Evolutionary conservation across 1,140 invertebrate genomes (phyloP).

Genomic region (Drosophila navojoa): DNA sequence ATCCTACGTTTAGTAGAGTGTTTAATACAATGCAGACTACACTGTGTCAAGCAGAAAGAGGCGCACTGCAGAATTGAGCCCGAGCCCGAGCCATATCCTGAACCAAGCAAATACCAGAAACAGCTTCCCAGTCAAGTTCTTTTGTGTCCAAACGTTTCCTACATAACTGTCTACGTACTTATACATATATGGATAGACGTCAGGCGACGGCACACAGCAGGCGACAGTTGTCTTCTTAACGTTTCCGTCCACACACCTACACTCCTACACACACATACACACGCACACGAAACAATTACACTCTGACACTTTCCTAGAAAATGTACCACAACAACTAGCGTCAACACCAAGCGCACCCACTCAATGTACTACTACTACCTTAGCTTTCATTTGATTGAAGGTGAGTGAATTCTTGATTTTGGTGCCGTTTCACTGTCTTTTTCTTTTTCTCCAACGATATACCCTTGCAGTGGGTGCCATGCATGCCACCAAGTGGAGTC

Average conservation of each 20-base stretch:
- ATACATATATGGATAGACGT: conserved; percentile 10
- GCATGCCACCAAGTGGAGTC: no score
- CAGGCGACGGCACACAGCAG: conserved; percentile 1
- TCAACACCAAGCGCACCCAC: conserved; percentile 22
- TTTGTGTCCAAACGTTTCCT: background rate
- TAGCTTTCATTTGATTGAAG: conserved; percentile 31
- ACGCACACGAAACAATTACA: conserved; percentile 1
- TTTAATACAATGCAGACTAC: background rate
- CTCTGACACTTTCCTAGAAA: conserved; percentile 12
- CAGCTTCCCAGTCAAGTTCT: background rate
- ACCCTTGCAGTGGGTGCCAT: conserved; percentile 6
- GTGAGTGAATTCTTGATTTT: conserved; percentile 32
- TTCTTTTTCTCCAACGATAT: background rate
- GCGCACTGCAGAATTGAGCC: conserved; percentile 6
- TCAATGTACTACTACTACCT: conserved; percentile 24
- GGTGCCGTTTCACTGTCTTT: conserved; percentile 21
- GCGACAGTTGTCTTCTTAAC: conserved; percentile 5
- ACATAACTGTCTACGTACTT: background rate
- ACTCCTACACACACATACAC: conserved; percentile 1
- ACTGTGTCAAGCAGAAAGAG: background rate
- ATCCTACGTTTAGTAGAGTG: background rate
- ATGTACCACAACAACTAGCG: conserved; percentile 11
- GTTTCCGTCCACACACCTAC: conserved; percentile 18
- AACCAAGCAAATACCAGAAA: conserved; percentile 1
- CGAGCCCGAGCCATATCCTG: conserved; percentile 5